Evolutionary conservation across 2,113 vertebrate genomes (phyloP), one percentile per base, ranked within the genome.

Genomic region (Diadophis punctatus): DNA sequence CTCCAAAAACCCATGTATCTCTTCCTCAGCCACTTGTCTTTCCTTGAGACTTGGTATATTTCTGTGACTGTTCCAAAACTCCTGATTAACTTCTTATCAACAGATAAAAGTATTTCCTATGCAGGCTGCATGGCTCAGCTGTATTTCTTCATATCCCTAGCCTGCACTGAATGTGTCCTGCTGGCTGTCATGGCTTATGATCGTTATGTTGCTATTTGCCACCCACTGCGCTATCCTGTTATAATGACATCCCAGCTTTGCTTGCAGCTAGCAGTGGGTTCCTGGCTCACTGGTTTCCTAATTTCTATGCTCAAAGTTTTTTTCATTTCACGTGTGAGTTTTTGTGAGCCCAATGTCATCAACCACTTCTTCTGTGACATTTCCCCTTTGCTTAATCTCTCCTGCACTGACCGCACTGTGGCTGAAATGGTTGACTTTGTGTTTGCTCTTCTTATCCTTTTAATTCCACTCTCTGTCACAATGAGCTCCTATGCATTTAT

Each of bases 1-100:
- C 92, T 96, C 48, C 94, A 93, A 91, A 96, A 95, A n/a, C 94
- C 96, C 74, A 96, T 97, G 96, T 96, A 96, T 80, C 95, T 95
- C 3, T 96, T 96, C 48, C 87, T 96, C 0, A 93, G 93, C 34
- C 93, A 96, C 0, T 86, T 95, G 0, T 94, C 96, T 6, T 96
- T 96, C 86, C 86, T 95, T 0, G 96, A 96, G 86, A 90, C 93
- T 55, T 96, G 96, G 87, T 96, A 96, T 68, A 90, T 93, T 4
- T 95, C 94, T 3, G 94, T 96, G 48, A 96, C 94, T 1, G 90
- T 96, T 12, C 95, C 96, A 46, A 96, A 96, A 18, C 2, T 96
- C 8, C 3, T 96, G 46, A 12, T n/a, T 8, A 92, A 12, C 48
- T 60, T 95, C 0, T 16, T 93, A 16, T 9, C 11, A 86, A 91